Evolutionary conservation across 1,140 invertebrate species (phyloP).

Genomic region (Drosophila miranda): DNA sequence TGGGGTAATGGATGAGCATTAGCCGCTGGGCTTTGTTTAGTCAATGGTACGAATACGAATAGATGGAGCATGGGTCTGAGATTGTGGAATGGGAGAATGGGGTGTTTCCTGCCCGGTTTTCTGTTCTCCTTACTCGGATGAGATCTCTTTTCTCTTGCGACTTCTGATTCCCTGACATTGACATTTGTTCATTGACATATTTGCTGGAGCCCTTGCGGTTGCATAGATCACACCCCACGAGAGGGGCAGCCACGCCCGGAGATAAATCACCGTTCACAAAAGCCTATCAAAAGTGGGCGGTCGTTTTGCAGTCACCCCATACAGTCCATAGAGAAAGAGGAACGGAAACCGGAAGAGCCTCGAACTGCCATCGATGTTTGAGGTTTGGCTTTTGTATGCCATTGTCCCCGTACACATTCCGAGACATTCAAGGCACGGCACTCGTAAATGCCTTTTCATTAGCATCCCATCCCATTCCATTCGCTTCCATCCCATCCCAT

Average conservation of each 20-base stretch:
- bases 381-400: conserved; percentile 67
- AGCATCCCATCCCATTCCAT: conserved; percentile 49
- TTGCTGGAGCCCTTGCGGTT: conserved; percentile 6
- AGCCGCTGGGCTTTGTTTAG: conserved; percentile 45
- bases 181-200: background rate
- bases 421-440: background rate
- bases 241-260: conserved; percentile 9
- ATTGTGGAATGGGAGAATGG: no score
- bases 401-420: background rate
- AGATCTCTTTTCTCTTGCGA: background rate
- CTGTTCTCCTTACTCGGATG: no score
- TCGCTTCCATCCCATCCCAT: conserved; percentile 43
- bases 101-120: no score
- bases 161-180: no score
- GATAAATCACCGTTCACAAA: conserved; percentile 46
- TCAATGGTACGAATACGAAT: conserved; percentile 33
- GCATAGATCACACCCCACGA: conserved; percentile 33
- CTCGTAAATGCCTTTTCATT: conserved; percentile 52
- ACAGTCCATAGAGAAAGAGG: background rate
- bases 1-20: conserved; percentile 35
- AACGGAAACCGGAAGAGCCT: conserved; percentile 36
- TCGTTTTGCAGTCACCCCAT: conserved; percentile 1
- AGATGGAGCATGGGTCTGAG: no score
- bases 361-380: conserved; percentile 41
- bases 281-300: conserved; percentile 39